A percentile compares a stretch with the other conserved stretches of the same genome.
Evolutionary conservation across 2,797 vertebrate genomes (phyloP).

Genomic region (Arnoldichthys spilopterus): DNA sequence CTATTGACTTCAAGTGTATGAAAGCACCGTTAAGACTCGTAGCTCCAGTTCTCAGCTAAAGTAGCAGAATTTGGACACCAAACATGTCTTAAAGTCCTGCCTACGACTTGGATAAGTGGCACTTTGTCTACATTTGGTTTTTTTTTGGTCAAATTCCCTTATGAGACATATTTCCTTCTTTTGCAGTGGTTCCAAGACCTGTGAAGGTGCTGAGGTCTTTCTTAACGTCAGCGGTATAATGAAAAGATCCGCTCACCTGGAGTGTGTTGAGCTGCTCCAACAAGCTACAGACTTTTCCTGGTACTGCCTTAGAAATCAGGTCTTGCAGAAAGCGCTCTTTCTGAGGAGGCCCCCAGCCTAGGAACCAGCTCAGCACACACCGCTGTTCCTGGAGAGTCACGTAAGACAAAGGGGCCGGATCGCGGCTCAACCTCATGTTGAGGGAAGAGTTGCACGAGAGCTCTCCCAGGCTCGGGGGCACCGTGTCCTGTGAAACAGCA

Average conservation of each 20-base stretch:
- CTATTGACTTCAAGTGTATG: no score
- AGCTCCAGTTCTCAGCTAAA: no score
- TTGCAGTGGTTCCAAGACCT: no score
- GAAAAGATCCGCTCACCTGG: constrained; percentile 70
- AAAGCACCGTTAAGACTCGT: no score
- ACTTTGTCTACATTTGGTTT: no score
- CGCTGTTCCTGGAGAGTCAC: constrained; percentile 88
- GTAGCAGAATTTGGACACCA: no score
- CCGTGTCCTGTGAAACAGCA: constrained; percentile 56
- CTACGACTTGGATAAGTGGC: no score
- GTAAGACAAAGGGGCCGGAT: constrained; percentile 77
- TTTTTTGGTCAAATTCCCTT: no score
- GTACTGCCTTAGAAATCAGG: constrained; percentile 87
- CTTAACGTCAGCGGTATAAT: not conserved
- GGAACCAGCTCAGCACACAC: constrained; percentile 89
- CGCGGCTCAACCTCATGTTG: constrained; percentile 42
- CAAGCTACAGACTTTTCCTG: constrained; percentile 87
- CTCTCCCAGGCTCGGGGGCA: constrained; percentile 69
- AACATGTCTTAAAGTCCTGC: no score
- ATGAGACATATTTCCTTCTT: no score
- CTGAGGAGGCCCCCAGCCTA: constrained; percentile 80
- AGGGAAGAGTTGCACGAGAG: constrained; percentile 66
- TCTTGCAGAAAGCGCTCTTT: constrained; percentile 86
- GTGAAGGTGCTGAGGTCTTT: no score
- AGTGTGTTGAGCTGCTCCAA: constrained; percentile 85